Evolutionary conservation across 1,140 invertebrate species (phyloP).

Genomic region (Nylanderia fulva): DNA sequence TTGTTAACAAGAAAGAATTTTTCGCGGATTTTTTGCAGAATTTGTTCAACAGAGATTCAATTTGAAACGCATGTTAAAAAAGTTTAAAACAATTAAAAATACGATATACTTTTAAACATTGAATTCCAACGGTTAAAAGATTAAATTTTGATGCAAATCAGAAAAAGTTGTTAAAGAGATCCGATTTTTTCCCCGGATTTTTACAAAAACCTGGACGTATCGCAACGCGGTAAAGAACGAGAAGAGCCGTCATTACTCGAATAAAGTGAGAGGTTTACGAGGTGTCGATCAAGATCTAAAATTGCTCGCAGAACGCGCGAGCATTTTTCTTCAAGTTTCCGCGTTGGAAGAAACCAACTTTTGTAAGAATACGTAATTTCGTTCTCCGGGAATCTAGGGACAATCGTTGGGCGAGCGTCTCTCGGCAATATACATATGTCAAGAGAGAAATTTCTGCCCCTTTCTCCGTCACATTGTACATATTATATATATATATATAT

Average conservation of each 20-base stretch:
- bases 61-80: constrained; percentile 8
- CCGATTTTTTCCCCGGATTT: neutral
- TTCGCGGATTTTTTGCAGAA: neutral
- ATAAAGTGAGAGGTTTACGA: constrained; percentile 67
- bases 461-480: constrained; percentile 4
- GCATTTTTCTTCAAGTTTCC: constrained; percentile 54
- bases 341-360: constrained; percentile 61
- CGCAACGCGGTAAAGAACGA: constrained; percentile 29
- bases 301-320: constrained; percentile 50
- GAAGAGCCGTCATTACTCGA: constrained; percentile 57
- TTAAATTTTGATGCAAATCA: neutral
- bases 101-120: neutral
- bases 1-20: constrained; percentile 7
- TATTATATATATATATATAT: constrained; percentile 6
- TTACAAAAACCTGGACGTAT: neutral
- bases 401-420: neutral
- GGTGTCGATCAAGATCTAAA: constrained; percentile 71
- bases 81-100: neutral
- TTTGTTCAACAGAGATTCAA: neutral
- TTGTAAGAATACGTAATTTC: constrained; percentile 68
- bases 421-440: constrained; percentile 8
- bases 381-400: neutral
- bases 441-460: neutral
- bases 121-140: neutral
- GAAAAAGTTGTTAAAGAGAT: neutral